Conservation (phyloP, 92 coral and sea anemone genomes). For the Paragorgia papillata region DNA sequence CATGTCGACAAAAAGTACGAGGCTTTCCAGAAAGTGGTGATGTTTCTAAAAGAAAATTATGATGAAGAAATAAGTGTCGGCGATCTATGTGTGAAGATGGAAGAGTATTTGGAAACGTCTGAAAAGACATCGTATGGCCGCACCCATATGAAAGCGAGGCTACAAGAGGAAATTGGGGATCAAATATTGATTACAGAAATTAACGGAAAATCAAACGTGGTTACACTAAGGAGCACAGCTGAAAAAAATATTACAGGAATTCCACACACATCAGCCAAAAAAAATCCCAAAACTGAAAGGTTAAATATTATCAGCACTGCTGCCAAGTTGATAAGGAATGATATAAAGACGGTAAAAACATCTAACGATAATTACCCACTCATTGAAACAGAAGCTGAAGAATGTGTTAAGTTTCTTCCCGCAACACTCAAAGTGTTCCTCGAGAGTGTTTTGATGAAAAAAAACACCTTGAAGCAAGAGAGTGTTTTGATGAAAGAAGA, state of each 20-base stretch:
- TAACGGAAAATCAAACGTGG: slow-evolving; percentile 54
- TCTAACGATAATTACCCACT: slow-evolving; percentile 17
- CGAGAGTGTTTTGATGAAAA: not conserved
- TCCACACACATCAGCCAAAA: slow-evolving; percentile 22
- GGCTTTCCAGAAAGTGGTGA: slow-evolving; percentile 49
- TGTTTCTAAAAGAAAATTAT: slow-evolving; percentile 40
- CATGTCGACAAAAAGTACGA: slow-evolving; percentile 41
- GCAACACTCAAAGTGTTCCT: slow-evolving; percentile 4
- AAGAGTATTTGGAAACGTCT: slow-evolving; percentile 34
- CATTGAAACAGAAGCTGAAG: slow-evolving; percentile 32
- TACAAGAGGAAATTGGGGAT: slow-evolving; percentile 14
- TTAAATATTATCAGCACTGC: slow-evolving; percentile 32
- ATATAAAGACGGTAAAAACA: slow-evolving; percentile 4
- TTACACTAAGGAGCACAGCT: slow-evolving; percentile 54
- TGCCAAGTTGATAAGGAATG: slow-evolving; percentile 28
- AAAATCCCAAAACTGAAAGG: slow-evolving; percentile 26
- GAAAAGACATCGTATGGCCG: slow-evolving; percentile 30
- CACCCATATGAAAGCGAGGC: slow-evolving; percentile 32
- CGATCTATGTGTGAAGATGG: slow-evolving; percentile 38
- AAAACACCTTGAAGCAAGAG: slow-evolving; percentile 11
- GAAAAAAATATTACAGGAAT: slow-evolving; percentile 40
- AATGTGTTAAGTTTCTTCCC: not conserved
- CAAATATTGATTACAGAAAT: slow-evolving; percentile 45
- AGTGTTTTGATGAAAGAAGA: slow-evolving; percentile 17
- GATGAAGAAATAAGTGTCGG: slow-evolving; percentile 46